Conservation (phyloP, 2,113 vertebrate species). For the Physeter macrocephalus region DNA sequence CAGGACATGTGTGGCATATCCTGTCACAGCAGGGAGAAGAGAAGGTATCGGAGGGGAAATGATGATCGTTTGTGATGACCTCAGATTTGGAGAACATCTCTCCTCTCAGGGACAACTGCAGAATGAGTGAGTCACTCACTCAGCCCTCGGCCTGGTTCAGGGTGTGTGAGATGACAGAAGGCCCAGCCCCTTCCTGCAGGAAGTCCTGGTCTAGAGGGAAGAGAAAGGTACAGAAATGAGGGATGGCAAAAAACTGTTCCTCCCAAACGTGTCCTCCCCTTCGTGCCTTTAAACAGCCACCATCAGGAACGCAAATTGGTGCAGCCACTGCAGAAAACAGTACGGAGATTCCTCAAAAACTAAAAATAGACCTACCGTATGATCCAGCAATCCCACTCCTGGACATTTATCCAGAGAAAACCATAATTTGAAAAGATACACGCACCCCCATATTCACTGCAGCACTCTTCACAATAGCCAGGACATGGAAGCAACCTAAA, state of each 20-base stretch:
- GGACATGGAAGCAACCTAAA: too few relatives aligned
- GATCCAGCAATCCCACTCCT: not conserved
- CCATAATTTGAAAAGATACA: not conserved
- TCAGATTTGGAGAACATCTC: not conserved
- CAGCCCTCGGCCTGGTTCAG: too few relatives aligned
- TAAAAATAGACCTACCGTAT: not conserved
- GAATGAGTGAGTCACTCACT: not conserved
- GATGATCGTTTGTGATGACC: fast-evolving
- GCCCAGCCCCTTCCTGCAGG: fast-evolving
- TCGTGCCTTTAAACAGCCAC: not conserved
- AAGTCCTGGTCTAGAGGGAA: fast-evolving
- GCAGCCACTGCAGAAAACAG: not conserved
- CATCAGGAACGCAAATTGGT: not conserved
- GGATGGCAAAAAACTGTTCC: too few relatives aligned
- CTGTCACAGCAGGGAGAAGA: not conserved
- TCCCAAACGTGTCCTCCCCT: not conserved
- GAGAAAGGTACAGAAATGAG: not conserved
- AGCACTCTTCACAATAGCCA: too few relatives aligned
- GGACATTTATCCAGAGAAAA: not conserved
- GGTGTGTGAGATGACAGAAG: fast-evolving
- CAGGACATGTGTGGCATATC: not conserved
- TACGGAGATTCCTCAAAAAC: not conserved
- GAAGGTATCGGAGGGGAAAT: not conserved
- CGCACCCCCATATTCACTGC: not conserved
- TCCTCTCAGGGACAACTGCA: not conserved